phyloP scores from a whole-genome alignment of 2,888 invertebrate species.

The Leptopilina syphax region DNA sequence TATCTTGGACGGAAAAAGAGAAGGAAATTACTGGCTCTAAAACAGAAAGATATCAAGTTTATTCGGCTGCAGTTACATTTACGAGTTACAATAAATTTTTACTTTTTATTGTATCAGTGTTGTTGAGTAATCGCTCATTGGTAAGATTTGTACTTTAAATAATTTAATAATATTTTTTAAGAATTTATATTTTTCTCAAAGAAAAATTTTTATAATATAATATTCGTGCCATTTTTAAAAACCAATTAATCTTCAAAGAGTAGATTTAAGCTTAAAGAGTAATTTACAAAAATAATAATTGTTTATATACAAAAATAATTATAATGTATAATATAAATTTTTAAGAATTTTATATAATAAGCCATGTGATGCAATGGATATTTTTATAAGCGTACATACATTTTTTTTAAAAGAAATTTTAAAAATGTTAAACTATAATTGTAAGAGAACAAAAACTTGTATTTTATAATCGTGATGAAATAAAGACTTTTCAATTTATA shows the following conservation, averaged over 20 bases:
- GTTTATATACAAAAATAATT: too few species aligned
- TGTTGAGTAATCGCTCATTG: slow-evolving; percentile 5
- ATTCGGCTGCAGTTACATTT: background rate
- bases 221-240: slow-evolving; percentile 6
- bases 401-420: background rate
- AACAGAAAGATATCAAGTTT: background rate
- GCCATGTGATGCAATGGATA: background rate
- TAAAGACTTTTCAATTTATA: too few species aligned
- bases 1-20: slow-evolving; percentile 23
- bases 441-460: background rate
- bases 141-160: slow-evolving; percentile 8
- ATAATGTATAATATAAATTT: too few species aligned
- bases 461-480: too few species aligned
- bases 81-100: slow-evolving; percentile 25
- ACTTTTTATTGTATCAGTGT: background rate
- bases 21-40: background rate
- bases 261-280: background rate
- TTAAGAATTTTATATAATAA: background rate
- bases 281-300: too few species aligned
- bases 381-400: background rate
- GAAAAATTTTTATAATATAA: background rate
- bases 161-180: background rate
- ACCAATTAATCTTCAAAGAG: slow-evolving; percentile 6
- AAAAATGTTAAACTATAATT: background rate
- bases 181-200: background rate